Base-by-base conservation (phyloP, 1,140 invertebrate species). In the Radopholus similis region DNA sequence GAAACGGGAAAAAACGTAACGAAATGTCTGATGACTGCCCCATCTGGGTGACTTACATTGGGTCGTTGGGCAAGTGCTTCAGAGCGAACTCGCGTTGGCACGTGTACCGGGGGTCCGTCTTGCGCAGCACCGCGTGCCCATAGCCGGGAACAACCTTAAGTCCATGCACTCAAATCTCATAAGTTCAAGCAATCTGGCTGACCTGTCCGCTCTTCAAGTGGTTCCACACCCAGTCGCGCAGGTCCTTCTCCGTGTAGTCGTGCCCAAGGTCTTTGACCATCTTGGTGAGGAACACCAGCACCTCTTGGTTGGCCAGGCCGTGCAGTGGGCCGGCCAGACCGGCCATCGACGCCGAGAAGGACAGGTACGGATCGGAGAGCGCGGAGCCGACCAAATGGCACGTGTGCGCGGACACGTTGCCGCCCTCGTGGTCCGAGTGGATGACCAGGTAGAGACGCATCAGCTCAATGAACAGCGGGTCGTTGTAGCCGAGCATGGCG, bases 381-480 rank as follows among this genome's bases (percentile, higher is more conserved):
- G 93, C 93, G 6, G 92, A 95, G 9, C 91, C 93, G 9, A 96
- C 93, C 80, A 97, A 86, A 84, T 97, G 94, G 18, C 89, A 90
- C 0, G 93, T 91, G 83, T 97, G 94, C 4, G 94, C 93, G 18
- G 85, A 86, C 0, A 97, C 94, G 83, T 97, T 97, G 71, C 93
- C 93, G 71, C 93, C 78, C 57, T 83, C 76, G 42, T 73, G 76
- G 58, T 77, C 87, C 83, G 84, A 86, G 87, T 97, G 94, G 76
- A 97, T 95, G 54, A 93, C 95, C 66, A 97, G 87, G 81, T 97
- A 97, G 15, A 97, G 87, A 67, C 94, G 87, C 89, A 97, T 89
- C 32, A 96, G 87, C 82, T 97, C 94, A 34, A 89, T 90, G 84
- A 97, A 96, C 74, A 90, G 83, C 9, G 87, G 84, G 77, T 92